Base-by-base conservation (phyloP, 1,140 invertebrate genomes). In the Drosophila ercepeae region DNA sequence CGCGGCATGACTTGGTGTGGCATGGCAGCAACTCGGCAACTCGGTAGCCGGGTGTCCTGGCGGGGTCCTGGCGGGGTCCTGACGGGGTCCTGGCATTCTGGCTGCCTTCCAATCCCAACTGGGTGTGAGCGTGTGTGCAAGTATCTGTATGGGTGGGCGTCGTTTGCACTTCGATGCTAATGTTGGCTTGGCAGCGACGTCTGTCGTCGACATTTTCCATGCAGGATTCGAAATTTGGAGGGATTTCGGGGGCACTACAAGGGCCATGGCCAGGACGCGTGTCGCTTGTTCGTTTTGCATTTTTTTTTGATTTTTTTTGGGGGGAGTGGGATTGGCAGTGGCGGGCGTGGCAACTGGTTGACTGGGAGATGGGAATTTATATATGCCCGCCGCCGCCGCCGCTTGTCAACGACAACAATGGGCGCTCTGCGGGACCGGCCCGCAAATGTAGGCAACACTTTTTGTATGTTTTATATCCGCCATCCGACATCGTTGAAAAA, bases 121-220 rank as follows among this genome's bases (percentile, higher is more conserved):
- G 14, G 57, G 42, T 55, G 5, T 32, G 34, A 27, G 25, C 19
- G 39, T 59, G 11, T 58, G 32, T 60, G 61, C 61, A 54, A 70
- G 60, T 82, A 60, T 69, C 65, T 84, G 63, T 83, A 74, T 75
- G 79, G 73, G 69, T 52, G 75, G 82, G 88, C 75, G 78, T 82
- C 88, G 88, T 88, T 89, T 88, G 88, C 88, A 89, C 88, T 89
- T 89, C 86, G 86, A 89, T 89, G 88, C 88, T 89, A 89, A 89
- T 89, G 83, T 89, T 83, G 88, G 78, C 78, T 89, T 89, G 88
- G 73, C 81, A 83, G 81, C 77, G 82, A 52, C 82, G 82, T 88
- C 82, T 88, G 82, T 88, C 74, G 82, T 88, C 82, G 83, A 88
- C 82, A 88, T 86, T 79, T 79, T 84, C 58, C 73, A 55, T 64